Evolutionary conservation across 2,797 vertebrate species (phyloP).

Genomic region (Hemibagrus guttatus): DNA sequence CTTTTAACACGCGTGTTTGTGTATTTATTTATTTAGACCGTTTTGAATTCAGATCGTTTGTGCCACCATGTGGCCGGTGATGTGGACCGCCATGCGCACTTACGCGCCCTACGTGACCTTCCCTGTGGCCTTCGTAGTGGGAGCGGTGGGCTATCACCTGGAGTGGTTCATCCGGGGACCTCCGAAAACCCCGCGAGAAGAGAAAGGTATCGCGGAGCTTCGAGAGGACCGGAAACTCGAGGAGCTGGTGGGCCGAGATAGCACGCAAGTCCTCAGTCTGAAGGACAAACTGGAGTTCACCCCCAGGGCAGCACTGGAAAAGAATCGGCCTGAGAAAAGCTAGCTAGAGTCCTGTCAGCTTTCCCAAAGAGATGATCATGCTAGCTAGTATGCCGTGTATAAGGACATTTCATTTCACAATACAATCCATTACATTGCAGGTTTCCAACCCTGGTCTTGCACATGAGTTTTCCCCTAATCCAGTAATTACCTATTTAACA

Average conservation of each 20-base stretch:
- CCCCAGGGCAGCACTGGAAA: constrained; percentile 90
- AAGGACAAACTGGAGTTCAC: constrained; percentile 95
- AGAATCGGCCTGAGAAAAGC: constrained; percentile 89
- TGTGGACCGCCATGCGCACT: constrained; percentile 84
- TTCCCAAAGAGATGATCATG: background rate
- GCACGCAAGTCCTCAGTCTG: constrained; percentile 91
- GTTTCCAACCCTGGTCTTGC: background rate
- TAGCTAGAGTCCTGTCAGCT: constrained; percentile 57
- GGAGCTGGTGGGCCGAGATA: constrained; percentile 84
- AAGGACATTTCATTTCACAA: background rate
- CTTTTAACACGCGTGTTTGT: background rate
- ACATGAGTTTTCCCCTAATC: background rate
- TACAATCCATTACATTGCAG: no score
- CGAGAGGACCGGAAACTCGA: constrained; percentile 91
- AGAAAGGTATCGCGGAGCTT: constrained; percentile 85
- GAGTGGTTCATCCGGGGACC: constrained; percentile 92
- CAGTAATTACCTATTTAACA: background rate
- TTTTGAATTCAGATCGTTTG: background rate
- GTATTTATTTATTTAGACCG: background rate
- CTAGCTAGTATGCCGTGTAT: background rate
- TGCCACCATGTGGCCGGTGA: constrained; percentile 86
- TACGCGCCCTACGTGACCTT: constrained; percentile 97
- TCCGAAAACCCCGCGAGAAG: constrained; percentile 74
- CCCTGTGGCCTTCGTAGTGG: constrained; percentile 93
- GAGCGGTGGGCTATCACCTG: constrained; percentile 92